Conservation (phyloP, 2,888 invertebrate genomes). For the Trissoscelio sp. region DNA sequence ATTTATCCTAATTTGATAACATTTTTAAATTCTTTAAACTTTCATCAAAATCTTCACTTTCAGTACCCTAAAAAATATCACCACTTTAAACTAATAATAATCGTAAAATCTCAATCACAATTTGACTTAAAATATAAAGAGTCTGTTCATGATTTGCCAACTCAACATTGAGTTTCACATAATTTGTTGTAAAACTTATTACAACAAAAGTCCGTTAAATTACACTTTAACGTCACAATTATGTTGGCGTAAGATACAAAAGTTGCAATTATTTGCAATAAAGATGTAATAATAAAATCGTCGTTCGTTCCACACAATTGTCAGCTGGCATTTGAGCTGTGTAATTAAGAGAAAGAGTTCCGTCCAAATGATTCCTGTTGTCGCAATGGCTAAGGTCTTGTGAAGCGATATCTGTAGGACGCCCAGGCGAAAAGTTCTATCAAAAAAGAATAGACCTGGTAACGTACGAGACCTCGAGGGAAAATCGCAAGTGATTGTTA, state of each 20-base stretch:
- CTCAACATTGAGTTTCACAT: neutral
- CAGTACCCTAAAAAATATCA: too few species aligned
- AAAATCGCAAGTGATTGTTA: constrained; percentile 28
- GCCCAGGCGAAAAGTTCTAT: constrained; percentile 82
- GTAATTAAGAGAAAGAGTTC: constrained; percentile 60
- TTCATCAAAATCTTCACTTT: too few species aligned
- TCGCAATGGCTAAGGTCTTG: constrained; percentile 80
- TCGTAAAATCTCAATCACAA: too few species aligned
- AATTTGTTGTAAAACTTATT: neutral
- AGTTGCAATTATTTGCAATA: too few species aligned
- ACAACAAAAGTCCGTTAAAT: neutral
- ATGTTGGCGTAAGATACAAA: neutral
- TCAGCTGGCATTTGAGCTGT: constrained; percentile 40
- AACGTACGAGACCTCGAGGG: constrained; percentile 51
- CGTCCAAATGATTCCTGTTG: constrained; percentile 69
- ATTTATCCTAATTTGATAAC: too few species aligned
- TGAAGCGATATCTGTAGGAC: constrained; percentile 82
- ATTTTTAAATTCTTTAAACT: too few species aligned
- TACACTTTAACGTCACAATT: neutral
- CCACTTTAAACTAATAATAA: too few species aligned
- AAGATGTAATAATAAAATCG: constrained; percentile 30
- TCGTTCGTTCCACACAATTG: constrained; percentile 41
- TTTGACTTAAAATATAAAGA: too few species aligned
- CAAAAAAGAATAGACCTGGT: constrained; percentile 75
- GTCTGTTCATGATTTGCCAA: too few species aligned